Percentiles rank a stretch among this genome's conserved stretches.
Evolutionary conservation across 1,140 invertebrate species (phyloP).

Genomic region (Geopemphigus sp.): DNA sequence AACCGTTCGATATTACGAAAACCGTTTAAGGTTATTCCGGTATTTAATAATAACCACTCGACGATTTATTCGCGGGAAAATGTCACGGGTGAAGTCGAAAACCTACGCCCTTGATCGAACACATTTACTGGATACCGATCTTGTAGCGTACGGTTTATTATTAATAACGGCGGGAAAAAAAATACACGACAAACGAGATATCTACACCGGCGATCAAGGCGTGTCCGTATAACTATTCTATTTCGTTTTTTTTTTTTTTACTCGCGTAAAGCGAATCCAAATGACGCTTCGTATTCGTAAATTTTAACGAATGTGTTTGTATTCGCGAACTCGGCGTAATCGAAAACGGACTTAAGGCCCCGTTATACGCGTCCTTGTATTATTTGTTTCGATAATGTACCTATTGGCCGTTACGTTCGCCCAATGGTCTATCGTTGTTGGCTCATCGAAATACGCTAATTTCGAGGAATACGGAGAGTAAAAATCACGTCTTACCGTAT

Average conservation of each 20-base stretch:
- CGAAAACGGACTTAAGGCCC: neutral
- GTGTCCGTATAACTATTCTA: slow-evolving; percentile 1
- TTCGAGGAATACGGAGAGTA: no score
- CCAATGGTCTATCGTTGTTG: no score
- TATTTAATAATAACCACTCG: neutral
- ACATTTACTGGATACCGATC: slow-evolving; percentile 1
- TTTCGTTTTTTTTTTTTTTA: neutral
- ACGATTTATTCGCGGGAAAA: neutral
- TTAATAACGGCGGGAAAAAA: no score
- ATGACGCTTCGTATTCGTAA: neutral
- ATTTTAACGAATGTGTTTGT: neutral
- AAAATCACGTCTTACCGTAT: no score
- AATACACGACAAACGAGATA: slow-evolving; percentile 3
- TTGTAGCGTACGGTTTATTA: neutral
- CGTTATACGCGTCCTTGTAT: neutral
- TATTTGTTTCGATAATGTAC: neutral
- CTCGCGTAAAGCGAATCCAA: neutral
- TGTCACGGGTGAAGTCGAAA: neutral
- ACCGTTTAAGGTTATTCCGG: neutral
- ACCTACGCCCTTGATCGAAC: slow-evolving; percentile 17
- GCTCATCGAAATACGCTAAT: no score
- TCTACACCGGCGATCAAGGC: neutral
- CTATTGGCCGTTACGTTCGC: no score
- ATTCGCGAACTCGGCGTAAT: neutral
- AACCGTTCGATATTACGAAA: neutral